A percentile compares a stretch with the other conserved stretches of the same genome.
Evolutionary conservation across 2,888 invertebrate genomes (phyloP).

Genomic region (Dicranocentrus wangi): DNA sequence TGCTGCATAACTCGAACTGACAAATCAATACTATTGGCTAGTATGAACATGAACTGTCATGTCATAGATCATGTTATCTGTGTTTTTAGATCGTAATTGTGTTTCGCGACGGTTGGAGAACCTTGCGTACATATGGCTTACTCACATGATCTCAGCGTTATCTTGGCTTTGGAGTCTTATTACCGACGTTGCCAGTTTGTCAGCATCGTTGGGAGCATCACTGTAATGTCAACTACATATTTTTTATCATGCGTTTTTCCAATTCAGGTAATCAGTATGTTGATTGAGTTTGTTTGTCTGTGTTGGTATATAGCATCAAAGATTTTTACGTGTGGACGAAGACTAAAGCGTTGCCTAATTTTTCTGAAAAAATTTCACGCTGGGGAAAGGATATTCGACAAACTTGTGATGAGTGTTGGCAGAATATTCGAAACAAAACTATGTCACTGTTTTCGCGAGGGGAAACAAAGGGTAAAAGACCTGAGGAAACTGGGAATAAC

Average conservation of each 20-base stretch:
- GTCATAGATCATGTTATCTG: too few relatives aligned
- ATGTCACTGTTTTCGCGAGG: slow-evolving; percentile 24
- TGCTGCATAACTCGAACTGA: too few relatives aligned
- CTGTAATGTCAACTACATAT: slow-evolving; percentile 65
- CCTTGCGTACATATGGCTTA: slow-evolving; percentile 67
- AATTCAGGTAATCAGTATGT: too few relatives aligned
- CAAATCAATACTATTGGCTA: too few relatives aligned
- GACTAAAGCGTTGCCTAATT: slow-evolving; percentile 63
- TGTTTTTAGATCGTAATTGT: slow-evolving; percentile 66
- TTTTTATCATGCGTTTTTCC: neutral
- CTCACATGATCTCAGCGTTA: slow-evolving; percentile 70
- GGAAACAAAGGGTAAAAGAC: slow-evolving; percentile 31
- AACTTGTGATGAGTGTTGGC: slow-evolving; percentile 32
- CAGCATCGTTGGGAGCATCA: slow-evolving; percentile 68
- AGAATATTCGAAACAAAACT: slow-evolving; percentile 35
- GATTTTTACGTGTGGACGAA: slow-evolving; percentile 69
- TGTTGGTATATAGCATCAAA: slow-evolving; percentile 60
- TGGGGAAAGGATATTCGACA: slow-evolving; percentile 26
- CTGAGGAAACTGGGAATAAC: slow-evolving; percentile 28
- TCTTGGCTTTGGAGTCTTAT: slow-evolving; percentile 72
- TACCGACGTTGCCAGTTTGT: slow-evolving; percentile 69
- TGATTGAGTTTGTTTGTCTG: too few relatives aligned
- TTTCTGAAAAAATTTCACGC: slow-evolving; percentile 36
- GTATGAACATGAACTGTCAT: too few relatives aligned
- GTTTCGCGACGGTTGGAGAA: slow-evolving; percentile 64